These are phyloP conservation scores for Lepidurus apus DNA, from an alignment of 1,140 invertebrate species.

Conservation along the genomic window DNA sequence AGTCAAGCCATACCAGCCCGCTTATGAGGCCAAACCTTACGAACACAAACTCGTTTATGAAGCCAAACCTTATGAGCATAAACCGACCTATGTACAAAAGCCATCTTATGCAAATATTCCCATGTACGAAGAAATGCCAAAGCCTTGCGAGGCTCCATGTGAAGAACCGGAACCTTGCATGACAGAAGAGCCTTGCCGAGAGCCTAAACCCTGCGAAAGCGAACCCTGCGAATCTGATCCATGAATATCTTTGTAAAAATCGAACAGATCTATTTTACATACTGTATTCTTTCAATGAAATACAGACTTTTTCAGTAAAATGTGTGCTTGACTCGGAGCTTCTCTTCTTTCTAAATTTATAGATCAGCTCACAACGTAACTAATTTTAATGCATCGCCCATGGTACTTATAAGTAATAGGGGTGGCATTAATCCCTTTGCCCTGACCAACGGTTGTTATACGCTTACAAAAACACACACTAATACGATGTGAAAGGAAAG, in stretches of 20 bases:
- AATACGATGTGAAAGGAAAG: too few relatives aligned
- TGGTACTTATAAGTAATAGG: too few relatives aligned
- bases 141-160: not conserved
- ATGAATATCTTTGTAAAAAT: not conserved
- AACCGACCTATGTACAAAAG: not conserved
- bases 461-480: too few relatives aligned
- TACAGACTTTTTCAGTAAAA: too few relatives aligned
- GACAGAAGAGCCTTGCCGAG: not conserved
- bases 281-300: too few relatives aligned
- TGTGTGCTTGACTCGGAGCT: too few relatives aligned
- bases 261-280: too few relatives aligned
- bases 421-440: too few relatives aligned
- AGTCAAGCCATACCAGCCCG: not conserved
- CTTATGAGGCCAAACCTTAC: not conserved
- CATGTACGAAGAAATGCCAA: not conserved
- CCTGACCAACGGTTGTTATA: too few relatives aligned
- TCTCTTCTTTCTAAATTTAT: too few relatives aligned
- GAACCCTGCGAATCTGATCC: not conserved
- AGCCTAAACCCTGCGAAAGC: not conserved
- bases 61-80: not conserved
- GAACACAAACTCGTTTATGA: not conserved
- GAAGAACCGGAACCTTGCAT: not conserved
- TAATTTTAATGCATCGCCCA: too few relatives aligned
- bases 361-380: too few relatives aligned
- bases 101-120: not conserved